A percentile compares a stretch with the other conserved stretches of the same genome.
These are phyloP conservation scores for Agonum fuliginosum DNA, from an alignment of 2,888 invertebrate species.

Conservation along the genomic window DNA sequence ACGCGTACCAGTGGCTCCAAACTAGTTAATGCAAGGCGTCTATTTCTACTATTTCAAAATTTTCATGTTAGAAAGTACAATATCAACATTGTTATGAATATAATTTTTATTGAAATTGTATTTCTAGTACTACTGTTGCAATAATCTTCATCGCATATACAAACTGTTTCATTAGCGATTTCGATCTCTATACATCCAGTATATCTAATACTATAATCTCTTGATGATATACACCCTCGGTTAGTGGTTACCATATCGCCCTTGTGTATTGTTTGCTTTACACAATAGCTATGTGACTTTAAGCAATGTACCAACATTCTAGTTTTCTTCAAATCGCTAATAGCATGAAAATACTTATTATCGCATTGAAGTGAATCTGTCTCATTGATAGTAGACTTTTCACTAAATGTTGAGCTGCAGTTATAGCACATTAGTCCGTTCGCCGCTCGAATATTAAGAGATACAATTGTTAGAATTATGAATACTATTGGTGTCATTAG, in stretches of 20 bases:
- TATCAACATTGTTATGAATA: constrained; percentile 11
- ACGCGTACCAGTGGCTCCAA: constrained; percentile 20
- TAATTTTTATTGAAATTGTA: constrained; percentile 21
- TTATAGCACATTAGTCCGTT: constrained; percentile 63
- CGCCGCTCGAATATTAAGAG: not conserved
- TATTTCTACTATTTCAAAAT: not conserved
- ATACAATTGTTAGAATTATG: constrained; percentile 23
- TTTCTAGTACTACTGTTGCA: constrained; percentile 61
- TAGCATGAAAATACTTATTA: constrained; percentile 61
- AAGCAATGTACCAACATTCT: constrained; percentile 63
- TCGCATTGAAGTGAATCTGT: constrained; percentile 62
- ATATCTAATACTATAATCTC: constrained; percentile 61
- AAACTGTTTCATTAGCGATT: constrained; percentile 58
- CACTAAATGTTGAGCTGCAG: constrained; percentile 59
- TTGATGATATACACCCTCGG: constrained; percentile 62
- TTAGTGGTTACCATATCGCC: not conserved
- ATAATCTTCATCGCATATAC: constrained; percentile 61
- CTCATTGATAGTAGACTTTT: constrained; percentile 28
- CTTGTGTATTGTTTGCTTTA: constrained; percentile 60
- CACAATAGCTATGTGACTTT: constrained; percentile 62
- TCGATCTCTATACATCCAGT: constrained; percentile 62
- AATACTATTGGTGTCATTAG: constrained; percentile 16
- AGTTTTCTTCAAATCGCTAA: constrained; percentile 60
- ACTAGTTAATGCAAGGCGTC: not conserved
- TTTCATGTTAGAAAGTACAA: not conserved